phyloP scores from a whole-genome alignment of 2,113 vertebrate species.

The crab-eating macaque (Macaca fascicularis) region DNA sequence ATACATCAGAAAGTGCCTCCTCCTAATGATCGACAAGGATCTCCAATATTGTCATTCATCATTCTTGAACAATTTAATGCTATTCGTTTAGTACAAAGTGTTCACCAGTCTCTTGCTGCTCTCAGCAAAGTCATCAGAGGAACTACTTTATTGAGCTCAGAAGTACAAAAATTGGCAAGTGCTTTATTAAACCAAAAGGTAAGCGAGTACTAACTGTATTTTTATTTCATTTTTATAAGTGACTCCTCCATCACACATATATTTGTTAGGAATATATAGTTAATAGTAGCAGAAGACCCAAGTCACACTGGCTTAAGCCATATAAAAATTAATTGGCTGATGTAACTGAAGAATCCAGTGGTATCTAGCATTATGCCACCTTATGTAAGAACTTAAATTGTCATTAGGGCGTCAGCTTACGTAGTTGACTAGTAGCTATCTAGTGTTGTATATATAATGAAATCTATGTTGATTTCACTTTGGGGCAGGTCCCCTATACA shows the following conservation, averaged over 20 bases:
- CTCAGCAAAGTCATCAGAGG: slow-evolving; percentile 98
- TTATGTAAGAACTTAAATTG: background rate
- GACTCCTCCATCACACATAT: background rate
- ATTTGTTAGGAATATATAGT: background rate
- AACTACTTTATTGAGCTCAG: slow-evolving; percentile 90
- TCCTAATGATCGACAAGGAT: slow-evolving; percentile 90
- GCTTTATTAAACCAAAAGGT: slow-evolving; percentile 98
- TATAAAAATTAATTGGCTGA: background rate
- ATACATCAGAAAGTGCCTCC: slow-evolving; percentile 95
- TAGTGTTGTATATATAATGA: background rate
- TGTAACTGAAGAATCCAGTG: background rate
- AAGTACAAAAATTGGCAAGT: slow-evolving; percentile 93
- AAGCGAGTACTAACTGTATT: slow-evolving; percentile 4
- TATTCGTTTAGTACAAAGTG: slow-evolving; percentile 92
- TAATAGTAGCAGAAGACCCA: background rate
- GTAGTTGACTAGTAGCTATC: background rate
- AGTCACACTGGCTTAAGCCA: background rate
- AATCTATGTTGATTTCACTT: background rate
- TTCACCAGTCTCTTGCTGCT: slow-evolving; percentile 96
- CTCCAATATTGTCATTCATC: slow-evolving; percentile 93
- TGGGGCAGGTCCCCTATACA: background rate
- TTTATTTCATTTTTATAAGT: background rate
- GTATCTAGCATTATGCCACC: background rate
- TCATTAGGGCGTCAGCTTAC: background rate
- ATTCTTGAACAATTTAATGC: slow-evolving; percentile 94